Base-by-base conservation (phyloP, 1,140 invertebrate genomes). In the Magallana angulata region DNA sequence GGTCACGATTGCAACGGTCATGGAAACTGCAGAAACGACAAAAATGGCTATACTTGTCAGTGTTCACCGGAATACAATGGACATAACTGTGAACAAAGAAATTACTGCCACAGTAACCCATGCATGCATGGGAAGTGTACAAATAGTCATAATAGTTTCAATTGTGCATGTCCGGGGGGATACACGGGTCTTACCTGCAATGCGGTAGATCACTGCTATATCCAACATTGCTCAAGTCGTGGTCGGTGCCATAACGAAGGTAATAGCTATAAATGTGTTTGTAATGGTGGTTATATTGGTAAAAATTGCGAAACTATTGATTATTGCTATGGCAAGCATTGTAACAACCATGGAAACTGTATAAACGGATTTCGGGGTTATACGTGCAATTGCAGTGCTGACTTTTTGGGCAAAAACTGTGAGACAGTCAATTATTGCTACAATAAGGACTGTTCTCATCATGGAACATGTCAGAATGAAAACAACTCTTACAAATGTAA, bases 21-120 rank as follows among this genome's bases (percentile, higher is more conserved):
- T 2, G 68, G 68, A 36, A 36, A 8, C 4, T 76, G 68, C 11
- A 8, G 6, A 4, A 76, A 76, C 14, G 18, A 12, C 1, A 18
- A 1, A 11, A 76, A 30, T 76, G 5, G 7, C 1, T 76, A 76
- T 12, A 76, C 18, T 1, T 76, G 68, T 76, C 0, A 30, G 5
- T 76, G 68, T 30, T 30, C 7, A 30, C 7, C 68, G 1, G 18
- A 76, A 12, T 76, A 76, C 14, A 24, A 12, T 1, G 68, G 68
- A 76, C 30, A 3, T 12, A 12, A 30, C 24, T 76, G 68, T 30
- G 68, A 76, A 76, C 24, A 36, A 9, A 76, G 30, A 3, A 76
- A 76, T 9, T 76, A 76, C 24, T 76, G 68, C 3, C 24, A 76
- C 36, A 76, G 68, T 76, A 76, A 76, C 14, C 68, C 68, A 30